Conservation (phyloP, 2,113 vertebrate species). For the Lutjanus erythropterus region DNA sequence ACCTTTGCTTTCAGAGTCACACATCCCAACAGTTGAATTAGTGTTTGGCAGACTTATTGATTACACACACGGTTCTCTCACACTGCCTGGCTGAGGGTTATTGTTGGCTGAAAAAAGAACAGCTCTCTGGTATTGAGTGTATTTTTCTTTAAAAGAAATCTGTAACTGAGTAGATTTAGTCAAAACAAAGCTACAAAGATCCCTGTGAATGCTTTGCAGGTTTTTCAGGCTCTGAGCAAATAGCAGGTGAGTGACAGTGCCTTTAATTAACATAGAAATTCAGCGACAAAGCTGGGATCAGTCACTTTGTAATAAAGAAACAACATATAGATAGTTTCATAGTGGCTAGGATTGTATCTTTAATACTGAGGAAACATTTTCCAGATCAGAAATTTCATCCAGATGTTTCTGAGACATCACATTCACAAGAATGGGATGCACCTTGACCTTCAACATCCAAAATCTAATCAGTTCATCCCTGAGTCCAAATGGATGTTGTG, state of each 20-base stretch:
- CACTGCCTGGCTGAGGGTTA: conserved; percentile 5
- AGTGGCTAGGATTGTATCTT: neutral
- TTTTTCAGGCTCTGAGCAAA: neutral
- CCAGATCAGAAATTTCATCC: no score
- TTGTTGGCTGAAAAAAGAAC: conserved; percentile 19
- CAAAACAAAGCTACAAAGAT: neutral
- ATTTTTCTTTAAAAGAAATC: neutral
- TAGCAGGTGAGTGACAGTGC: neutral
- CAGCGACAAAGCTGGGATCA: no score
- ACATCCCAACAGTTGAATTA: conserved; percentile 10
- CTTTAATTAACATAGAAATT: neutral
- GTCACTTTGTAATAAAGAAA: neutral
- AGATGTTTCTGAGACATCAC: no score
- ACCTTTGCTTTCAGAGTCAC: neutral
- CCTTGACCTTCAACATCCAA: no score
- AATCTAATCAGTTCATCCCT: no score
- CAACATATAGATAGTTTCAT: neutral
- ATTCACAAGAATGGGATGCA: no score
- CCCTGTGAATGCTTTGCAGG: neutral
- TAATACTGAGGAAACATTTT: no score
- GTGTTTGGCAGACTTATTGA: conserved; percentile 42
- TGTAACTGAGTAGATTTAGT: conserved; percentile 4
- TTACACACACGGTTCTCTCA: conserved; percentile 20
- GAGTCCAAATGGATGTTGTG: no score
- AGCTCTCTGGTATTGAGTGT: neutral